Evolutionary conservation across 2,888 invertebrate species (phyloP), one percentile per base, ranked within the genome.

Genomic region (Colletes collaris): DNA sequence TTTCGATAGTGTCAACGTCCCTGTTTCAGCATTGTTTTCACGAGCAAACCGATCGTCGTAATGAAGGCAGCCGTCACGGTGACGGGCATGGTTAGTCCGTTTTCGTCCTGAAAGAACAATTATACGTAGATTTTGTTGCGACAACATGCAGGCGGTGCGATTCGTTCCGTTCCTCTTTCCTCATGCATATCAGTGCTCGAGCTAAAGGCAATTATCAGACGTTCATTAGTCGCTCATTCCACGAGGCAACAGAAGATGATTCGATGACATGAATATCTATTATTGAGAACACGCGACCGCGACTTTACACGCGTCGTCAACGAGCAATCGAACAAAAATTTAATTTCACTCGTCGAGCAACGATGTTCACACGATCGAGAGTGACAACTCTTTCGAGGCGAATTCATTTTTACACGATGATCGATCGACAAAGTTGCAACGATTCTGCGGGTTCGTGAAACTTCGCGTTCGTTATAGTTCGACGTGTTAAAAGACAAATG

Each of bases 141-240:
- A 87, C 84, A 87, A 86, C 90, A 90, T 90, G 90, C 90, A 90
- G 89, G 90, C 90, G 87, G 89, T 89, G 89, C 89, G 77, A 69
- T 76, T 86, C 79, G 82, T 83, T 83, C 68, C 87, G 84, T 85
- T 87, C 81, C 84, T 81, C 82, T 85, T 87, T 86, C 78, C 82
- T 84, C 84, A 83, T 87, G 87, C 87, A 86, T 75, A 76, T 87
- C 89, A 87, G 91, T 91, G 91, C 91, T 89, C 88, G 88, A 89
- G 87, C 91, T 91, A 91, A 89, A 85, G 87, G 86, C 86, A 80
- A 80, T 82, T 81, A 64, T 89, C 82, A 87, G 86, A 87, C 86
- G 87, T 78, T 83, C 80, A 86, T 82, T 79, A 82, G 81, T 88
- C 86, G 80, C 86, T 86, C 88, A 88, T 88, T 89, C 85, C 86